These are phyloP conservation scores for Belgica antarctica DNA, from an alignment of 2,888 invertebrate species.

Conservation along the genomic window DNA sequence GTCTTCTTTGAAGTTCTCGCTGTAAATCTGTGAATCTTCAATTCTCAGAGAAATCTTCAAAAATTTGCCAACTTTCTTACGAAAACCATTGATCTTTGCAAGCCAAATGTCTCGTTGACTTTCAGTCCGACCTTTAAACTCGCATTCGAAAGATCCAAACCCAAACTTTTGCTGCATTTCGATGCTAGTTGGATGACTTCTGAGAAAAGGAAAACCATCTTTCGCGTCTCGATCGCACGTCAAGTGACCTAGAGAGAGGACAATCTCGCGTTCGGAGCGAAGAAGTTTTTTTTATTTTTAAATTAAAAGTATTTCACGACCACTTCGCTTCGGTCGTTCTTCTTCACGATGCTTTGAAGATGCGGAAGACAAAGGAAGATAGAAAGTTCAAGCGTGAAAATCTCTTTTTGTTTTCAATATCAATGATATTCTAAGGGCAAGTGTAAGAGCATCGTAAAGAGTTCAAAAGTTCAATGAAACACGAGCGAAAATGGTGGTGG, in stretches of 20 bases:
- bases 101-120: too few species aligned
- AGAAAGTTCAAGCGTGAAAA: background rate
- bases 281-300: background rate
- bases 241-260: background rate
- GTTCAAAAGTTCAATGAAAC: background rate
- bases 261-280: background rate
- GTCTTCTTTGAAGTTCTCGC: too few species aligned
- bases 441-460: background rate
- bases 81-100: too few species aligned
- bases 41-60: too few species aligned
- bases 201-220: too few species aligned
- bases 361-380: background rate
- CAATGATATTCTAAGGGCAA: slow-evolving; percentile 5
- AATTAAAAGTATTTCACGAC: background rate
- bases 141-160: too few species aligned
- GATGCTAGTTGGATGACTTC: background rate
- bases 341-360: background rate
- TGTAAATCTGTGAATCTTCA: too few species aligned
- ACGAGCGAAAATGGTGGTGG: background rate
- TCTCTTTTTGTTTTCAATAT: background rate
- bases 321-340: background rate
- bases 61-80: too few species aligned
- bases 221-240: background rate
- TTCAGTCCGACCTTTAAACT: too few species aligned
- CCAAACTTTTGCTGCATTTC: too few species aligned